Evolutionary conservation across 2,113 vertebrate genomes (phyloP), one percentile per base, ranked within the genome.

Genomic region (Cardinalis cardinalis): DNA sequence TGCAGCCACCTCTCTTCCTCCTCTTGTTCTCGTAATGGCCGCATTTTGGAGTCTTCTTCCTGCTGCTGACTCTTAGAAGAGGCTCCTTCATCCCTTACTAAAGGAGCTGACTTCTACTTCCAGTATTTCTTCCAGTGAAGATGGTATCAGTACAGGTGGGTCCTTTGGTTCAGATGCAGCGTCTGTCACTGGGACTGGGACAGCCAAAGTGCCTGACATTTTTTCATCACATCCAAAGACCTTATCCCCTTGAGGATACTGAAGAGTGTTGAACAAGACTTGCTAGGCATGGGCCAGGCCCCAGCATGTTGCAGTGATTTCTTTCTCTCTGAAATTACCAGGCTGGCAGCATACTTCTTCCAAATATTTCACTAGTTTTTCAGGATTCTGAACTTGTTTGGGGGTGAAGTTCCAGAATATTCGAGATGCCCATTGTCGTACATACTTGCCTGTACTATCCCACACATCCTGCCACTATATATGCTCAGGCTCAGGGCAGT

Each of bases 401-500:
- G 23, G 13, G 23, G 7, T 56, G 36, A 63, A 82, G 63, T 49
- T 36, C 26, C 49, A 75, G 61, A 82, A 55, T 61, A 41, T 48
- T 34, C 0, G 0, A 53, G 29, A 44, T 60, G 40, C 18, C 23
- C 63, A 11, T 16, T 61, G 12, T 41, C 0, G 0, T 41, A 61
- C 31, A 31, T 51, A 32, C 15, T 61, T 36, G 18, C 31, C 63
- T 26, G 4, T 36, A 36, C 13, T 61, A 48, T 74, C 34, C 32
- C 41, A 55, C 18, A 32, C 23, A 43, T 49, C 70, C 15, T 69
- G 26, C 26, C 41, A 29, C 63, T 49, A 4, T 28, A 43, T 28
- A 29, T 48, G 10, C 43, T 55, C 61, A 55, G 31, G 34, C 4
- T 55, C 18, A 43, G 61, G 38, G 29, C n/a, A 60, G 23, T 43